Evolutionary conservation across 2,113 vertebrate genomes (phyloP), one percentile per base, ranked within the genome.

Genomic region (Serinus canaria): DNA sequence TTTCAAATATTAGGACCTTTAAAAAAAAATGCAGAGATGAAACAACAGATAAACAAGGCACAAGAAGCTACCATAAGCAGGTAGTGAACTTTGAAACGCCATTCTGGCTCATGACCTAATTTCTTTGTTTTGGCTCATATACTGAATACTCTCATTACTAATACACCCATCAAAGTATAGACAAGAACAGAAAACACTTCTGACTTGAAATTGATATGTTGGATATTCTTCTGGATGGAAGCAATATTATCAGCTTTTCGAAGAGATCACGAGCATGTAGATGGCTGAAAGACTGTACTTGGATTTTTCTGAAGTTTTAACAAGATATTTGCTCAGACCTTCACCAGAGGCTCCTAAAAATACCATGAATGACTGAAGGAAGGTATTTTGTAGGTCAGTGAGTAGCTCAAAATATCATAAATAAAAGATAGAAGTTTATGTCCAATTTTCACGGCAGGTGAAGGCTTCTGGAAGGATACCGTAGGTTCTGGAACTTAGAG

Each of bases 401-500:
- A 78, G 13, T 56, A 15, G 16, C 10, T 75, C 64, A 87, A 93
- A 84, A 31, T 13, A 56, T 25, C 16, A 69, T 16, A 88, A 92
- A 49, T 46, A 80, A 73, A 69, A 14, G 67, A 46, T 8, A 74
- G 16, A 68, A 41, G 0, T 80, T 73, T 52, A 39, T 60, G 20
- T 12, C 15, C 2, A 73, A 55, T 60, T 86, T 90, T 86, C 50
- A 66, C 15, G 52, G 7, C 11, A 73, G 13, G 3, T 1, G 4
- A 90, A 80, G 11, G 0, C 8, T 90, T 73, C n/a, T 53, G 30
- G 11, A 79, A 82, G 28, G 27, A 37, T 41, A 28, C 2, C 4
- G 10, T 17, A 68, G 44, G 6, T 1, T 1, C 13, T 69, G 25
- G 8, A 35, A 52, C 1, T 2, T 4, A 37, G 15, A 9, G 3